phyloP scores from a whole-genome alignment of 2,888 invertebrate species.

The Lasioglossum pauxillum region DNA sequence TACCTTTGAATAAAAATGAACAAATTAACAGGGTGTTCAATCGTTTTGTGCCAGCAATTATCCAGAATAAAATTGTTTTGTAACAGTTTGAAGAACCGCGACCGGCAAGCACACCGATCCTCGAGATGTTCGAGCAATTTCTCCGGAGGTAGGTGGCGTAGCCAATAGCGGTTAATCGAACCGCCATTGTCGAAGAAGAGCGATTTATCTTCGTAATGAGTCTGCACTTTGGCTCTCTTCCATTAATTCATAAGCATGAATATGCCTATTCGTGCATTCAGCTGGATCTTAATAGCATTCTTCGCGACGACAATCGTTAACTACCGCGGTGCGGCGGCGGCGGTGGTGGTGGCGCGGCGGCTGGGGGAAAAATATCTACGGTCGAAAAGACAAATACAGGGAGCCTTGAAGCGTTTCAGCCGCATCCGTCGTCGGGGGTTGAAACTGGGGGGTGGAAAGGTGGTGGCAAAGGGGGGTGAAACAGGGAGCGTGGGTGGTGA shows the following conservation, averaged over 20 bases:
- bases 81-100: neutral
- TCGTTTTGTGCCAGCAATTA: neutral
- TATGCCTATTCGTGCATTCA: slow-evolving; percentile 10
- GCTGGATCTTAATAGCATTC: slow-evolving; percentile 8
- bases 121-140: neutral
- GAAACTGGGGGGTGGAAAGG: slow-evolving; percentile 17
- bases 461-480: neutral
- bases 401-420: slow-evolving; percentile 30
- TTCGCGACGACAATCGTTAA: slow-evolving; percentile 26
- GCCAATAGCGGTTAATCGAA: slow-evolving; percentile 20
- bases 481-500: neutral
- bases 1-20: neutral
- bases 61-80: neutral
- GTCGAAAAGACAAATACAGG: slow-evolving; percentile 43
- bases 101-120: neutral
- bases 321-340: neutral
- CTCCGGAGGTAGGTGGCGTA: neutral
- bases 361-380: slow-evolving; percentile 26
- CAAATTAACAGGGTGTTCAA: neutral
- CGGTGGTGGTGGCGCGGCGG: no score
- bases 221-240: neutral
- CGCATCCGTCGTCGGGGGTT: slow-evolving; percentile 26
- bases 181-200: neutral
- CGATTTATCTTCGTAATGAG: slow-evolving; percentile 18
- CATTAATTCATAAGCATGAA: slow-evolving; percentile 21